Conservation (phyloP, 64 coral and sea anemone species). For the Acropora yongei region DNA sequence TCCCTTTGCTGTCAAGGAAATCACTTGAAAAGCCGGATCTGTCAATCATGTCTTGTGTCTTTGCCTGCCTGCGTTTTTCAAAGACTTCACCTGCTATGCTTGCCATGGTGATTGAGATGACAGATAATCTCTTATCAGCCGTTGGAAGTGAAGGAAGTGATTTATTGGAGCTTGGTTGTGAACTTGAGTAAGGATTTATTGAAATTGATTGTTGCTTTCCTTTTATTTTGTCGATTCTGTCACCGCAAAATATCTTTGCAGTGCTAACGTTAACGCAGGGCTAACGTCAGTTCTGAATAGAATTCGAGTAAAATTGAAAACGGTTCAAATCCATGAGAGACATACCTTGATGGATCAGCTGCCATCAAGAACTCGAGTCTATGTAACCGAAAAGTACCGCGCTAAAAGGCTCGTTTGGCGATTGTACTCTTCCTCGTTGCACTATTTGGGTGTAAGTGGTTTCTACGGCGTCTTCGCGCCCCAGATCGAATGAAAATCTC, state of each 20-base stretch:
- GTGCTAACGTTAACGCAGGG: no score
- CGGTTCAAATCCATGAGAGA: no score
- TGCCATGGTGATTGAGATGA: conserved; percentile 96
- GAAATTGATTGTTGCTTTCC: neutral
- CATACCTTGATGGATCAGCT: no score
- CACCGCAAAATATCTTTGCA: neutral
- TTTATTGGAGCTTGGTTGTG: conserved; percentile 36
- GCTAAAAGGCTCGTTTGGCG: no score
- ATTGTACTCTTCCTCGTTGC: no score
- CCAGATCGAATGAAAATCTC: no score
- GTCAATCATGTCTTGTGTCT: conserved; percentile 79
- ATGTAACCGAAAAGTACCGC: no score
- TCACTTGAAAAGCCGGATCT: conserved; percentile 47
- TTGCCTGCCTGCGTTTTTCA: conserved; percentile 65
- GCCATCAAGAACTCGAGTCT: no score
- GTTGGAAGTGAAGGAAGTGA: neutral
- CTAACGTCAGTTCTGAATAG: no score
- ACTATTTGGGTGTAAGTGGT: no score
- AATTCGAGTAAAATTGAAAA: no score
- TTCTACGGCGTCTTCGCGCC: no score
- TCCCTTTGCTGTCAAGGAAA: conserved; percentile 73
- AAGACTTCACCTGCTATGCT: conserved; percentile 67
- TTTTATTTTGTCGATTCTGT: neutral
- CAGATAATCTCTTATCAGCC: conserved; percentile 72
- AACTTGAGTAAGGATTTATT: neutral